Conservation (phyloP, 2,797 vertebrate genomes). For the Arnoldichthys spilopterus region DNA sequence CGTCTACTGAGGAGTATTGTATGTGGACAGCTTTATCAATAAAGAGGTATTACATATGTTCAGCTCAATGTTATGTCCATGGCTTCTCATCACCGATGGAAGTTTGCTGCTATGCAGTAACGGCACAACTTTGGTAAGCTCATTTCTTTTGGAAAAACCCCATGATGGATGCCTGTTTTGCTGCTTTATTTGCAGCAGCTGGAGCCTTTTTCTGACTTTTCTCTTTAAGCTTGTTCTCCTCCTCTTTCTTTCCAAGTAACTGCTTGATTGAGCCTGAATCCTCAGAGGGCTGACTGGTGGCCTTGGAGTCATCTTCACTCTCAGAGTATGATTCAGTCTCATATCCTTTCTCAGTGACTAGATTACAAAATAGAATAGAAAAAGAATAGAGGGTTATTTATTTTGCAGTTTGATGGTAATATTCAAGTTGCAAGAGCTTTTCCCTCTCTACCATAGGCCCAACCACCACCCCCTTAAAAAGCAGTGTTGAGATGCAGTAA, state of each 20-base stretch:
- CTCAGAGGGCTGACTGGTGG: constrained; percentile 58
- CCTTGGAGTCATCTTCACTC: constrained; percentile 79
- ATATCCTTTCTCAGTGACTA: constrained; percentile 94
- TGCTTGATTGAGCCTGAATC: constrained; percentile 55
- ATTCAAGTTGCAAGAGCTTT: background rate
- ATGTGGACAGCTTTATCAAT: background rate
- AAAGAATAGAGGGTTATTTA: background rate
- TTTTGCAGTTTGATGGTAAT: constrained; percentile 1
- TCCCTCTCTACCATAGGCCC: background rate
- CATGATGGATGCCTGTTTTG: constrained; percentile 91
- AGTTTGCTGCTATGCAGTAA: background rate
- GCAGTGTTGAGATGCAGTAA: too few relatives aligned
- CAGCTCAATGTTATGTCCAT: background rate
- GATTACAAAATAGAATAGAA: constrained; percentile 10
- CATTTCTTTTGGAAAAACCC: constrained; percentile 96
- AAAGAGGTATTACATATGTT: background rate
- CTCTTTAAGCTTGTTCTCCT: constrained; percentile 69
- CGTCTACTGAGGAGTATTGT: background rate
- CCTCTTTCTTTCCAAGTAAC: constrained; percentile 70
- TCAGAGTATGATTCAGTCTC: constrained; percentile 94
- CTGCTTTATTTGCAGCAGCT: constrained; percentile 72
- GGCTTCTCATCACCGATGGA: background rate
- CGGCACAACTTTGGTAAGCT: constrained; percentile 49
- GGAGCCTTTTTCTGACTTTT: constrained; percentile 81
- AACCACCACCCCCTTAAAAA: too few relatives aligned